These are phyloP conservation scores for Diarsia mendica DNA, from an alignment of 2,888 invertebrate species.

Conservation along the genomic window DNA sequence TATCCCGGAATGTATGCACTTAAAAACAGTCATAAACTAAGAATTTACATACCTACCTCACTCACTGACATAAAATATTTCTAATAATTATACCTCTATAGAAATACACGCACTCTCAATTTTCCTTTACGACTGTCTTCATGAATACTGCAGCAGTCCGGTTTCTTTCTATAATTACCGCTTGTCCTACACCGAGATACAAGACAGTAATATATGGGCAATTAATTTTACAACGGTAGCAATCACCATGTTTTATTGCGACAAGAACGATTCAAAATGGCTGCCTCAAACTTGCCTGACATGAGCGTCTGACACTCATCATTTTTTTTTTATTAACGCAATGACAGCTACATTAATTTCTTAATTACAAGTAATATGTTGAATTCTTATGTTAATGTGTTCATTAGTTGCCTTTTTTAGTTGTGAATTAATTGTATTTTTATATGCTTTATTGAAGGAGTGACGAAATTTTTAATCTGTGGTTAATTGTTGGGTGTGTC, in stretches of 20 bases:
- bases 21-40: neutral
- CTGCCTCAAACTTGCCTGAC: conserved; percentile 46
- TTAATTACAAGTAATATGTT: conserved; percentile 48
- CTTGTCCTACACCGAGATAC: conserved; percentile 43
- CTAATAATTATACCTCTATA: conserved; percentile 25
- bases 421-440: conserved; percentile 28
- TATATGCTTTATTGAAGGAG: conserved; percentile 9
- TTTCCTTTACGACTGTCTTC: conserved; percentile 8
- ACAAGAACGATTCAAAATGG: conserved; percentile 58
- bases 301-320: conserved; percentile 32
- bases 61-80: neutral
- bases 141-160: conserved; percentile 23
- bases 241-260: conserved; percentile 63
- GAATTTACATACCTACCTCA: neutral
- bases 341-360: conserved; percentile 58
- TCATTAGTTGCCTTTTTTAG: conserved; percentile 36
- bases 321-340: conserved; percentile 55
- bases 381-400: conserved; percentile 43
- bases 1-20: neutral
- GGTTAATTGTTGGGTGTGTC: conserved; percentile 11
- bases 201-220: conserved; percentile 57
- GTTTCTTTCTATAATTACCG: conserved; percentile 42
- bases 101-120: neutral
- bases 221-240: conserved; percentile 67
- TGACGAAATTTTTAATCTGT: conserved; percentile 18